Evolutionary conservation across 2,888 invertebrate genomes (phyloP).

Genomic region (Ormyrus nitidulus): DNA sequence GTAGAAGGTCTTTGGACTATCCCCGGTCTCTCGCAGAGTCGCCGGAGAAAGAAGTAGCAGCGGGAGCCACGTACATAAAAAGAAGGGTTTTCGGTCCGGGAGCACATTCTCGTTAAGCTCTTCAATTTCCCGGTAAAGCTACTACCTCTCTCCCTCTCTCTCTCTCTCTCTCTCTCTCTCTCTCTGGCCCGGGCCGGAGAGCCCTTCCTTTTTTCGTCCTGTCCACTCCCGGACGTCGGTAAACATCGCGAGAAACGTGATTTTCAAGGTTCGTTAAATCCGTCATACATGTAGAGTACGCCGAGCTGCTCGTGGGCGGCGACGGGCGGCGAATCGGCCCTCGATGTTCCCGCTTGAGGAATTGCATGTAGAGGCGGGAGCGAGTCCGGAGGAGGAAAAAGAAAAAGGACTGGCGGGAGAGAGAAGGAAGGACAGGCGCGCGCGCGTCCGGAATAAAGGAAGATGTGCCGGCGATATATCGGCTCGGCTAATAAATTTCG

Average conservation of each 20-base stretch:
- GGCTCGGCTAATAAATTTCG: no score
- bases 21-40: slow-evolving; percentile 7
- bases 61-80: slow-evolving; percentile 40
- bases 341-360: not conserved
- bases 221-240: slow-evolving; percentile 35
- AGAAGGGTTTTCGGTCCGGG: slow-evolving; percentile 38
- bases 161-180: slow-evolving; percentile 11
- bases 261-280: slow-evolving; percentile 63
- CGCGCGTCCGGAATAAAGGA: not conserved
- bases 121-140: slow-evolving; percentile 54
- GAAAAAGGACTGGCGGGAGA: not conserved
- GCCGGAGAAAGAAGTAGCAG: slow-evolving; percentile 21
- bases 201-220: slow-evolving; percentile 4
- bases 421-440: not conserved
- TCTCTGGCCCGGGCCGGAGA: not conserved
- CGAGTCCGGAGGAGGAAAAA: not conserved
- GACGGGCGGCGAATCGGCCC: slow-evolving; percentile 1
- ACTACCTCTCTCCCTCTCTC: not conserved
- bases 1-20: slow-evolving; percentile 47
- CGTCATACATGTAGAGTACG: slow-evolving; percentile 55
- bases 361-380: not conserved
- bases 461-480: not conserved
- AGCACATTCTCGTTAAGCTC: slow-evolving; percentile 55
- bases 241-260: slow-evolving; percentile 61
- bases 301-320: slow-evolving; percentile 38